Evolutionary conservation across 2,888 invertebrate species (phyloP).

Genomic region (Allygus modestus): DNA sequence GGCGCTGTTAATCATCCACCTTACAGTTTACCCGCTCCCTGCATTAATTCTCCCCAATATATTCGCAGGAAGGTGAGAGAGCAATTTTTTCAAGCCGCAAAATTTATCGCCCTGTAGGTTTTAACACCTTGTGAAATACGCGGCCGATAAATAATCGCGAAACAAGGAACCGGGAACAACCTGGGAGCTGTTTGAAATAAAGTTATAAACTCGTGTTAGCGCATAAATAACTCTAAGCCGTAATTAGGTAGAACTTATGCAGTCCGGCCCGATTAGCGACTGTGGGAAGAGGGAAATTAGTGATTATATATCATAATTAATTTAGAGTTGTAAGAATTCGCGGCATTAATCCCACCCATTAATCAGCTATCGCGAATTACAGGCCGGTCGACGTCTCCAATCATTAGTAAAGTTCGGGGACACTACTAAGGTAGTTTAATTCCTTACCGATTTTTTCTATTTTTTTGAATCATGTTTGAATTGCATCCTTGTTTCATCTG

Average conservation of each 20-base stretch:
- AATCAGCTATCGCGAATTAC: constrained; percentile 28
- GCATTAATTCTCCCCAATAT: constrained; percentile 44
- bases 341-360: constrained; percentile 11
- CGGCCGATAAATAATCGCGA: constrained; percentile 36
- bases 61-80: constrained; percentile 24
- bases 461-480: too few species aligned
- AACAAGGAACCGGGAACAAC: constrained; percentile 27
- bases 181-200: constrained; percentile 50
- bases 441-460: too few species aligned
- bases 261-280: constrained; percentile 6
- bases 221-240: constrained; percentile 25
- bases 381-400: neutral
- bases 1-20: constrained; percentile 3
- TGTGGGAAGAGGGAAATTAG: constrained; percentile 29
- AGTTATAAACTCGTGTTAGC: constrained; percentile 30
- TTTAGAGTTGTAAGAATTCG: constrained; percentile 15
- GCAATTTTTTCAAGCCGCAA: constrained; percentile 16
- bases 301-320: constrained; percentile 50
- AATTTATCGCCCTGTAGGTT: constrained; percentile 43
- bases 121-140: constrained; percentile 48
- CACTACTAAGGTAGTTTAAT: neutral
- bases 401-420: neutral
- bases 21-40: neutral
- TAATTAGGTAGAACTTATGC: constrained; percentile 53
- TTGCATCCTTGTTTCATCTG: too few species aligned